Evolutionary conservation across 2,888 invertebrate species (phyloP), one percentile per base, ranked within the genome.

Genomic region (Agrilus mali): DNA sequence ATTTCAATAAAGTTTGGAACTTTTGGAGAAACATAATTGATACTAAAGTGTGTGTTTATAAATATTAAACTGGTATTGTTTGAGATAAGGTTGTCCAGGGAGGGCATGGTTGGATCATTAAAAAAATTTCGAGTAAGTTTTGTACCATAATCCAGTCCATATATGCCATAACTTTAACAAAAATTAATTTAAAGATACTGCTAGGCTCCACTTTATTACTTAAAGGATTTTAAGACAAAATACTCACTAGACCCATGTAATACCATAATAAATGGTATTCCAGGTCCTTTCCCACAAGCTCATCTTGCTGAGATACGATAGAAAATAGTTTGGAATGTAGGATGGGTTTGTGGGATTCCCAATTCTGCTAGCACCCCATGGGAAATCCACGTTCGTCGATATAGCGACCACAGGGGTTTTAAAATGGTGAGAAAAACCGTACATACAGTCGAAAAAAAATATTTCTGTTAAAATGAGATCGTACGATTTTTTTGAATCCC

Each of bases 391-490:
- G 42, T 74, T 72, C 0, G 75, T 72, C 20, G 73, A 74, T 1
- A 74, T 46, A 0, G 68, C 73, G 1, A 80, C 65, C 3, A 74
- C 68, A 1, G 79, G 77, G 7, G 71, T 67, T 27, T 70, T 63
- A 34, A 79, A 57, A 40, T 70, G 58, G 52, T 77, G 60, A 2
- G 75, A 74, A 4, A 79, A 60, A 0, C 74, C 77, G 49, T 78
- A 59, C 39, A 73, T 61, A 52, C 78, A 79, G 47, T 79, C 77
- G 22, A 71, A 69, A 45, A 72, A 74, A 50, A 79, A 80, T 48
- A 72, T 69, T 58, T 77, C 77, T n/a, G 69, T 66, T 10, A 78
- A 59, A 1, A 76, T 61, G 6, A 78, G 53, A 55, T 83, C 82
- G 47, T 76, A 82, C 35, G 71, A 68, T 3, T 51, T 52, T 33